phyloP scores from a whole-genome alignment of 2,888 invertebrate species.

The Thelaira solivaga region DNA sequence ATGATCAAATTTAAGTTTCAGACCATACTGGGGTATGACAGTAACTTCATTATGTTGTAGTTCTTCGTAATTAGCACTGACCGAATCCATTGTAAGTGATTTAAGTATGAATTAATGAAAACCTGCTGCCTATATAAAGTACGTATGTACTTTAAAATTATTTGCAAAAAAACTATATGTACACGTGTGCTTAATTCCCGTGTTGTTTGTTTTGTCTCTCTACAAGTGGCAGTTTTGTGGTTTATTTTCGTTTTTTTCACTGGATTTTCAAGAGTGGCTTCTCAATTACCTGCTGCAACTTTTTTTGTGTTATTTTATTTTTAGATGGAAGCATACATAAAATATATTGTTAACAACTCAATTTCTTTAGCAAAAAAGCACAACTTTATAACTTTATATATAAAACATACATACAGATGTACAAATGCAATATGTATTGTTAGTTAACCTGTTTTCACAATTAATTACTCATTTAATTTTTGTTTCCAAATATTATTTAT shows the following conservation, averaged over 20 bases:
- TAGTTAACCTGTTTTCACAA: too few relatives aligned
- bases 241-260: conserved; percentile 14
- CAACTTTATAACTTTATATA: not conserved
- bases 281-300: conserved; percentile 8
- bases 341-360: not conserved
- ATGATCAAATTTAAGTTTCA: conserved; percentile 86
- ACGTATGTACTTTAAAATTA: too few relatives aligned
- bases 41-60: conserved; percentile 71
- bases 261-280: conserved; percentile 5
- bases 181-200: too few relatives aligned
- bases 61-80: conserved; percentile 73
- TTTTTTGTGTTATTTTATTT: not conserved
- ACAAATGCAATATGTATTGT: too few relatives aligned
- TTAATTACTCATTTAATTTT: not conserved
- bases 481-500: not conserved
- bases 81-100: conserved; percentile 67
- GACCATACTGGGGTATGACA: conserved; percentile 81
- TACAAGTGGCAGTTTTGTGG: conserved; percentile 30
- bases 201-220: not conserved
- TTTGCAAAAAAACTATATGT: too few relatives aligned
- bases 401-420: too few relatives aligned
- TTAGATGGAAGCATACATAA: not conserved
- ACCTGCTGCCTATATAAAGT: too few relatives aligned
- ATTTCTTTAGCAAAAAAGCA: not conserved
- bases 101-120: too few relatives aligned